Evolutionary conservation across 2,113 vertebrate genomes (phyloP).

Genomic region (Atlantisia rogersi): DNA sequence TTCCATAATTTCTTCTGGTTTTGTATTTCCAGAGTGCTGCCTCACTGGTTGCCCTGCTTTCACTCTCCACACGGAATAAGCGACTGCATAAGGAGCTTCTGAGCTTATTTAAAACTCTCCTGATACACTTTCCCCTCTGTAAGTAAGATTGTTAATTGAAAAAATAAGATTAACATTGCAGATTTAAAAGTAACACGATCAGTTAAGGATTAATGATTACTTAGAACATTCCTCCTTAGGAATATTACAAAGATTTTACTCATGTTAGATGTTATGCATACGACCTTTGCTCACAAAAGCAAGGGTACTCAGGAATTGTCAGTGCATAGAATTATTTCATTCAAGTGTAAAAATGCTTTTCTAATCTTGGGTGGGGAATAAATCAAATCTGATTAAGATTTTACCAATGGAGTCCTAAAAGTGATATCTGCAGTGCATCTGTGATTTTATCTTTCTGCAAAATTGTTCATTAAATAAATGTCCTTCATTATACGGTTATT

Average conservation of each 20-base stretch:
- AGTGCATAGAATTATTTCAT: neutral
- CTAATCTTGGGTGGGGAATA: neutral
- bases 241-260: neutral
- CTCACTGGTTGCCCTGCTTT: neutral
- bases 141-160: neutral
- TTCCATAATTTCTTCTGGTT: neutral
- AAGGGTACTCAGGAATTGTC: neutral
- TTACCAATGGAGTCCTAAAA: neutral
- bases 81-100: neutral
- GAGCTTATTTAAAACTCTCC: neutral
- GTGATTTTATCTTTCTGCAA: neutral
- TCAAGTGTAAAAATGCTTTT: neutral
- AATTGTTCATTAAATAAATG: neutral
- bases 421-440: neutral
- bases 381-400: neutral
- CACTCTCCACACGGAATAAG: neutral
- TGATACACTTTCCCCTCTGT: neutral
- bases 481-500: neutral
- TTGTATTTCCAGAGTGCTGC: neutral
- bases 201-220: constrained; percentile 6
- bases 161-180: neutral
- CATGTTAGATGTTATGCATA: neutral
- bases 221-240: neutral
- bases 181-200: neutral
- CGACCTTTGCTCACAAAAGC: neutral